Conservation (phyloP, 2,113 vertebrate species). For the Caloenas nicobarica region DNA sequence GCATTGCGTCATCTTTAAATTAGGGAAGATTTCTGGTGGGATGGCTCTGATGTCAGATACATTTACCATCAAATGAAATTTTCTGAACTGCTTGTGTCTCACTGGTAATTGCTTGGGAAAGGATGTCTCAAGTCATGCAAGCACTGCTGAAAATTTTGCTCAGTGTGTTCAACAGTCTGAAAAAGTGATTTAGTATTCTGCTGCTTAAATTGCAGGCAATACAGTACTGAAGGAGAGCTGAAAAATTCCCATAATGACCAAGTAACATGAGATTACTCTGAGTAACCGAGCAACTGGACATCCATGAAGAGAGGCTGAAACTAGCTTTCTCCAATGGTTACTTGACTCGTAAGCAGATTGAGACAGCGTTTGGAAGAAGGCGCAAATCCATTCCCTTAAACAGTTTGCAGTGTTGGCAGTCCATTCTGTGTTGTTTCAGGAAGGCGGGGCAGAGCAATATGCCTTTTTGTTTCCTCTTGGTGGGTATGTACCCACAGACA, state of each 20-base stretch:
- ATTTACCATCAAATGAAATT: background rate
- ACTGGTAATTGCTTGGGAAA: background rate
- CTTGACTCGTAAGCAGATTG: background rate
- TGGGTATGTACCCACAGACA: background rate
- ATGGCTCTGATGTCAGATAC: background rate
- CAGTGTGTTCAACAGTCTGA: background rate
- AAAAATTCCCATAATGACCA: background rate
- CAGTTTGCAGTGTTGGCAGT: background rate
- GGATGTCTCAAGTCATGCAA: background rate
- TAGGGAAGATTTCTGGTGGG: background rate
- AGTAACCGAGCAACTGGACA: background rate
- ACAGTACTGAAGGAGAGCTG: background rate
- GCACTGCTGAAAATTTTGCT: background rate
- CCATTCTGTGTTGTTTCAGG: background rate
- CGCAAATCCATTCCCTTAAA: background rate
- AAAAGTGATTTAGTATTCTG: background rate
- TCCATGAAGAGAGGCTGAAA: background rate
- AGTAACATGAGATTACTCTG: background rate
- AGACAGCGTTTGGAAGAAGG: background rate
- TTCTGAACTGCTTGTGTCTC: background rate
- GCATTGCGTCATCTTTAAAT: background rate
- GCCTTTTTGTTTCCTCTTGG: background rate
- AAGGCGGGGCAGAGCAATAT: background rate
- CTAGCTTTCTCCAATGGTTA: background rate
- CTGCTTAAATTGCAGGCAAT: background rate